A percentile compares a stretch with the other conserved stretches of the same genome.
Evolutionary conservation across 2,797 vertebrate genomes (phyloP).

Genomic region (Agapornis canus): DNA sequence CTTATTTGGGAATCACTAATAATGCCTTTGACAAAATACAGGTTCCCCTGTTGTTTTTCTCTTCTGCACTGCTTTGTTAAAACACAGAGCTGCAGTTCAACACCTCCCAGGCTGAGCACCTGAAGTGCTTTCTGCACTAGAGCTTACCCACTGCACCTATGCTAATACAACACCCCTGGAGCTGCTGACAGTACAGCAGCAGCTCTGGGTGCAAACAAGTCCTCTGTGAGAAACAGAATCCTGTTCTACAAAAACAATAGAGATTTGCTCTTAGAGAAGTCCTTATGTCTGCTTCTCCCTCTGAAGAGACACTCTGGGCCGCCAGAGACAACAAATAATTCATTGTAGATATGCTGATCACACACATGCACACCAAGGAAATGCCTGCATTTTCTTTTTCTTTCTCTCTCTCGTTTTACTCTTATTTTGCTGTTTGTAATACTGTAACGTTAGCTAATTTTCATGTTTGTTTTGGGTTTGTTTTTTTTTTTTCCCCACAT

Average conservation of each 20-base stretch:
- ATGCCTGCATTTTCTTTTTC: not conserved
- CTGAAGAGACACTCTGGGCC: not conserved
- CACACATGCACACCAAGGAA: not conserved
- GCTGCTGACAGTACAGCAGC: not conserved
- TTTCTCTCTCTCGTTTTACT: not conserved
- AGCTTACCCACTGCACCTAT: not conserved
- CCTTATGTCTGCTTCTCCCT: not conserved
- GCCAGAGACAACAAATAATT: not conserved
- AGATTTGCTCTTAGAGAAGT: not conserved
- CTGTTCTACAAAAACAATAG: not conserved
- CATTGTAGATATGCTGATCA: not conserved
- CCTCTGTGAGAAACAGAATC: not conserved
- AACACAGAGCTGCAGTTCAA: not conserved
- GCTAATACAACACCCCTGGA: not conserved
- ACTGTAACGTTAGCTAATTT: not conserved
- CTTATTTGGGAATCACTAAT: slow-evolving; percentile 7
- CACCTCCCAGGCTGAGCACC: fast-evolving
- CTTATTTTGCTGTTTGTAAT: not conserved
- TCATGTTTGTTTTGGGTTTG: not conserved
- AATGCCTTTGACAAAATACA: not conserved
- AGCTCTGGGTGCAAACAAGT: not conserved
- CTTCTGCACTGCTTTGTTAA: not conserved
- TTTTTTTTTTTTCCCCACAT: fast-evolving
- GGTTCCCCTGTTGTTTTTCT: not conserved
- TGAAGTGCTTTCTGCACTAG: not conserved